These are phyloP conservation scores for Etia nguti DNA, from an alignment of 2,113 vertebrate species.

Conservation along the genomic window DNA sequence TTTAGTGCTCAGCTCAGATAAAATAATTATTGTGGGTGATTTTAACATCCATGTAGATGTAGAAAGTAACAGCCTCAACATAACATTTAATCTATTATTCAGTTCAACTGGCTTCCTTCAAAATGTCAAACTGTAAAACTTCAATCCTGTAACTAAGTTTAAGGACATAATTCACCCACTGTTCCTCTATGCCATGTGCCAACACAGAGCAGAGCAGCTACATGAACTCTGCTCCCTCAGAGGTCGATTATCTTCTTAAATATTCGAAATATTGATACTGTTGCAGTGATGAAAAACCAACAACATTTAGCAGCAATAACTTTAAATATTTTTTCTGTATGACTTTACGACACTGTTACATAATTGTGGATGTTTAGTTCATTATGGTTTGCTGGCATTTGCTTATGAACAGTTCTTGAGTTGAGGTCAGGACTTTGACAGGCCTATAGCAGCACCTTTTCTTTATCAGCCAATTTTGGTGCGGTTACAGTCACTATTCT, in stretches of 20 bases:
- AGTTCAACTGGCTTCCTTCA: too few relatives aligned
- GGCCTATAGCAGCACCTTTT: not conserved
- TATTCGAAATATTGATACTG: not conserved
- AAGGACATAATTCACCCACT: too few relatives aligned
- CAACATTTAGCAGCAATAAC: not conserved
- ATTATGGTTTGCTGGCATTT: rapidly evolving
- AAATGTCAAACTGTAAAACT: too few relatives aligned
- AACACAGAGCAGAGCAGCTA: not conserved
- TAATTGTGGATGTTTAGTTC: not conserved
- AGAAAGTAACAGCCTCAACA: too few relatives aligned
- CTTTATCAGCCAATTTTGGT: not conserved
- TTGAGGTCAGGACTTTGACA: not conserved
- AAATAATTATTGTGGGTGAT: too few relatives aligned
- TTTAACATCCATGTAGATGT: too few relatives aligned
- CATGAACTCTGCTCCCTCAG: not conserved
- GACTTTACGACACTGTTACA: not conserved
- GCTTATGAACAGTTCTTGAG: not conserved
- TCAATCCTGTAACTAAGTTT: too few relatives aligned
- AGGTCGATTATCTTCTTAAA: not conserved
- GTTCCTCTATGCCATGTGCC: not conserved
- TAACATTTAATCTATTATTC: too few relatives aligned
- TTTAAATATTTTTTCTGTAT: not conserved
- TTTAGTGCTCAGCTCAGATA: too few relatives aligned
- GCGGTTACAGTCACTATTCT: not conserved
- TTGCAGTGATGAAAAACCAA: not conserved